Percentiles rank a stretch among this genome's conserved stretches.
These are phyloP conservation scores for Hippocampus barbouri DNA, from an alignment of 2,113 vertebrate genomes.

Conservation along the genomic window DNA sequence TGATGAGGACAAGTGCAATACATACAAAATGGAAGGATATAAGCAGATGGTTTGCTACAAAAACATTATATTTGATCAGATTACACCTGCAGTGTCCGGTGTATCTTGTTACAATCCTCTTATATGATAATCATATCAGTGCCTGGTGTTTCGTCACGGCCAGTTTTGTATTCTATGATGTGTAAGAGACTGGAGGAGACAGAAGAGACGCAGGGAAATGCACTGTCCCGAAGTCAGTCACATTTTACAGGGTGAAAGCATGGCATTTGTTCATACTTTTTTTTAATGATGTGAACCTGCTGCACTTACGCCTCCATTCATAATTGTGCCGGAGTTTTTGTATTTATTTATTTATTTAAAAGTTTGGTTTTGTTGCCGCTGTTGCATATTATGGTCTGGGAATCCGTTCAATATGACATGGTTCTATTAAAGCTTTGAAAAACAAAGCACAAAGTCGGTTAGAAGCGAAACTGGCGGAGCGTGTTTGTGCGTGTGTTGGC, in stretches of 20 bases:
- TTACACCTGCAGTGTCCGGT: background rate
- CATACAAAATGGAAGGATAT: background rate
- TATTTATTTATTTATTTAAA: too few relatives aligned
- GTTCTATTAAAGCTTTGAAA: background rate
- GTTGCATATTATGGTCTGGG: background rate
- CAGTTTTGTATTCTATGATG: background rate
- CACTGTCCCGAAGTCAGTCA: background rate
- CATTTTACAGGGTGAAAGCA: too few relatives aligned
- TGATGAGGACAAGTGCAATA: background rate
- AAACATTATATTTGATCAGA: background rate
- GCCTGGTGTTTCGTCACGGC: constrained; percentile 7
- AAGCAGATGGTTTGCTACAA: background rate
- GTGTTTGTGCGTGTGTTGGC: constrained; percentile 23
- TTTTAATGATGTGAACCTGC: background rate
- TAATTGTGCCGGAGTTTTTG: background rate
- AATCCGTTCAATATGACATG: background rate
- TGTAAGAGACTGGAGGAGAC: too few relatives aligned
- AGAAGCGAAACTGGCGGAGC: constrained; percentile 15
- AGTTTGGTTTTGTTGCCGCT: background rate
- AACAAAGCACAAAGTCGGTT: background rate
- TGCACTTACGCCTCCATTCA: too few relatives aligned
- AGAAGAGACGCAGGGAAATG: too few relatives aligned
- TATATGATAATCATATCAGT: constrained; percentile 56
- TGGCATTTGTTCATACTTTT: too few relatives aligned
- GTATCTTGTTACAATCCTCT: constrained; percentile 66